phyloP scores from a whole-genome alignment of 64 coral and sea anemone genomes.

The Pocillopora verrucosa region DNA sequence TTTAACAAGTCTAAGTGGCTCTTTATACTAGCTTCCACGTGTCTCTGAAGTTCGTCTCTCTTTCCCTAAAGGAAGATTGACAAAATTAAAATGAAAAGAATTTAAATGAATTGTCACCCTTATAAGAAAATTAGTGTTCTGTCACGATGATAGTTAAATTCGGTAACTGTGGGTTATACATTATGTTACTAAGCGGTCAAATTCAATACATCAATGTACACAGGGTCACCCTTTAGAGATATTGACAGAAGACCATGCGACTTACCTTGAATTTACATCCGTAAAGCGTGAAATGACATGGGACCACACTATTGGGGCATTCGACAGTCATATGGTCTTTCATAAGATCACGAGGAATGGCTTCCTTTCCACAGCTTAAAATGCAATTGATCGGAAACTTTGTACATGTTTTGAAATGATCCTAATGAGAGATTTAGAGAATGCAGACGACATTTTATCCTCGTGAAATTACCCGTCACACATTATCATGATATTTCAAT shows the following conservation, averaged over 20 bases:
- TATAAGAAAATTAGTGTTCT: too few species aligned
- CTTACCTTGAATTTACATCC: constrained; percentile 37
- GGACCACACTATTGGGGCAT: not conserved
- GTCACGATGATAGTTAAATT: too few species aligned
- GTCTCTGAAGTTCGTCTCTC: not conserved
- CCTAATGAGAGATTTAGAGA: not conserved
- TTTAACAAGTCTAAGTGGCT: constrained; percentile 19
- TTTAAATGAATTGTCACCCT: too few species aligned
- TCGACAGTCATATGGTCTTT: not conserved
- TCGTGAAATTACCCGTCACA: too few species aligned
- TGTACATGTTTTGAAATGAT: not conserved
- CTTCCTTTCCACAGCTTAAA: constrained; percentile 8
- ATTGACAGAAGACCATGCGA: not conserved
- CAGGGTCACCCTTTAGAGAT: not conserved
- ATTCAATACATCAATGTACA: not conserved
- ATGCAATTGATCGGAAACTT: not conserved
- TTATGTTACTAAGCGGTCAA: not conserved
- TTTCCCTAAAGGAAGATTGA: not conserved
- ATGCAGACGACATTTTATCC: too few species aligned
- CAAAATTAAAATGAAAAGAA: too few species aligned
- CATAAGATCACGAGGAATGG: constrained; percentile 25
- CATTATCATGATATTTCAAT: too few species aligned
- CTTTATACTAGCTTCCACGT: not conserved
- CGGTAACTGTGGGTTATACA: not conserved
- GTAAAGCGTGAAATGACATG: not conserved